A percentile compares a stretch with the other conserved stretches of the same genome.
Evolutionary conservation across 2,113 vertebrate genomes (phyloP).

Genomic region (Mustela lutreola): DNA sequence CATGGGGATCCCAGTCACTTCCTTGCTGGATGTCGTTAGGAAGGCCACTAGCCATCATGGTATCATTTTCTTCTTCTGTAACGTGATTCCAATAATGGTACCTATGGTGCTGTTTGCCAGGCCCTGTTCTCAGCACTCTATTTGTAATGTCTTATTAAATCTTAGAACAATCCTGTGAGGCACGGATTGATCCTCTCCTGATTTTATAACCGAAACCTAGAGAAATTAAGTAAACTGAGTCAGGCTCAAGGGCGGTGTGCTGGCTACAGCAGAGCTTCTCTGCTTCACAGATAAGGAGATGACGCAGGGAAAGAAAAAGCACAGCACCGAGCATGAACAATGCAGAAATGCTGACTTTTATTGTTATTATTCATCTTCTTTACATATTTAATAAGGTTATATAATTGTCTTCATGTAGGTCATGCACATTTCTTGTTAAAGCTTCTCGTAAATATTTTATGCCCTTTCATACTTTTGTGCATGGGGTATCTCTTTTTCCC

Average conservation of each 20-base stretch:
- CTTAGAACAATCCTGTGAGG: not conserved
- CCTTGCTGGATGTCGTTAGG: not conserved
- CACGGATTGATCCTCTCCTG: not conserved
- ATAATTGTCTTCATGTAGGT: not conserved
- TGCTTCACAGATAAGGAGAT: not conserved
- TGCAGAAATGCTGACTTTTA: not conserved
- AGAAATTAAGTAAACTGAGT: not conserved
- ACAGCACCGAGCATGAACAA: not conserved
- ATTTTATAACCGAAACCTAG: not conserved
- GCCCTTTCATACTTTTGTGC: not conserved
- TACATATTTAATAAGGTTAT: not conserved
- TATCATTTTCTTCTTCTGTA: not conserved
- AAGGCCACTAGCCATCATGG: not conserved
- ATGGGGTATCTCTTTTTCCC: not conserved
- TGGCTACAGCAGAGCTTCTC: not conserved
- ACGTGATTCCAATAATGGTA: not conserved
- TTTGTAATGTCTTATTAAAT: not conserved
- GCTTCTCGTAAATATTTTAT: slow-evolving; percentile 20
- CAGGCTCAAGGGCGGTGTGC: not conserved
- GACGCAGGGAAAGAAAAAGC: not conserved
- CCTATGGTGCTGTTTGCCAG: not conserved
- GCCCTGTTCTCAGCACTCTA: not conserved
- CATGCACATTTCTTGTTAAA: slow-evolving; percentile 15
- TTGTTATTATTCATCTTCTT: not conserved
- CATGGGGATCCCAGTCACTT: not conserved